Conservation (phyloP, 2,113 vertebrate genomes). For the Pteropus alecto region DNA sequence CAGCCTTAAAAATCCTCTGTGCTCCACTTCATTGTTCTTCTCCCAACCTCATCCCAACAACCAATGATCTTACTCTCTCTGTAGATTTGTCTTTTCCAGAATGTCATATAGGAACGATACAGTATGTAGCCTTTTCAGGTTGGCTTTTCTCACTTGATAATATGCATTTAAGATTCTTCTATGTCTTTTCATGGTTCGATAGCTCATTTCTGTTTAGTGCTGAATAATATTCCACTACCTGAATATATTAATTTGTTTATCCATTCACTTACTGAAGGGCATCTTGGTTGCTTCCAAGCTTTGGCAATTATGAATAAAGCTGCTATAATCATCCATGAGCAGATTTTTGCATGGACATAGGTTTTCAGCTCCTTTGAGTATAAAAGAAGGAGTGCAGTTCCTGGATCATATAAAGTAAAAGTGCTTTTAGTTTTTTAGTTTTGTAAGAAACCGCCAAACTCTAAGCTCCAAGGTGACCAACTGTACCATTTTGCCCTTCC, state of each 20-base stretch:
- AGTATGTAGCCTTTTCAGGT: background rate
- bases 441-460: background rate
- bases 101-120: background rate
- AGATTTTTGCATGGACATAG: background rate
- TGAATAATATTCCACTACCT: background rate
- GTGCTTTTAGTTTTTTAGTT: background rate
- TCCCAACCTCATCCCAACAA: background rate
- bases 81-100: background rate
- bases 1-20: background rate
- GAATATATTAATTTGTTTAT: background rate
- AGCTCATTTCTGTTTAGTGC: background rate
- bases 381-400: background rate
- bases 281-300: background rate
- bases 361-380: background rate
- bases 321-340: background rate
- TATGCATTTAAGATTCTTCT: background rate
- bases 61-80: background rate
- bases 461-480: background rate
- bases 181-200: background rate
- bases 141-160: background rate
- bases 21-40: background rate
- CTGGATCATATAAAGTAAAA: background rate
- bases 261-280: background rate
- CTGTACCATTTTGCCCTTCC: background rate
- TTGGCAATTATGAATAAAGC: background rate